These are phyloP conservation scores for Osedax frankpressi DNA, from an alignment of 2,888 invertebrate genomes.

Conservation along the genomic window DNA sequence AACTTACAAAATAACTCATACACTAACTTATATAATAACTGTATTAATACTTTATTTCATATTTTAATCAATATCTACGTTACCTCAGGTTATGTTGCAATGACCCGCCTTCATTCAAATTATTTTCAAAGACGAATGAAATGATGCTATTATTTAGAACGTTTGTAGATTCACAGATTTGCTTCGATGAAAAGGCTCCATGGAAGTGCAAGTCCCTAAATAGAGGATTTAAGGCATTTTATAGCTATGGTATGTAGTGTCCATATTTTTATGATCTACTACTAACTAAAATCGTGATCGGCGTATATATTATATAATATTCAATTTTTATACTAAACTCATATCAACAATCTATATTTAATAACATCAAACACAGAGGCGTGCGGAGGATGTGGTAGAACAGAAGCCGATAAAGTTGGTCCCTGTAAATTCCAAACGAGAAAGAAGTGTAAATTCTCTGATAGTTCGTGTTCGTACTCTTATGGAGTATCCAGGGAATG, in stretches of 20 bases:
- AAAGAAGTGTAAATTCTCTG: not conserved
- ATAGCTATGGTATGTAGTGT: not conserved
- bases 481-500: not conserved
- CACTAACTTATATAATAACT: no score
- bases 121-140: slow-evolving; percentile 30
- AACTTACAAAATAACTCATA: not conserved
- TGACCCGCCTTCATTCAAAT: slow-evolving; percentile 21
- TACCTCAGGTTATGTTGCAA: slow-evolving; percentile 30
- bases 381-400: not conserved
- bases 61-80: not conserved
- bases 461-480: not conserved
- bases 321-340: no score
- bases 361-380: not conserved
- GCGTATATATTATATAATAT: no score
- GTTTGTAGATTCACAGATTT: slow-evolving; percentile 25
- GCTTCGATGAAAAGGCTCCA: slow-evolving; percentile 26
- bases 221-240: slow-evolving; percentile 26
- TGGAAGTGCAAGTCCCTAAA: slow-evolving; percentile 26
- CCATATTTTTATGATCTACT: no score
- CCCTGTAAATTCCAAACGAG: not conserved
- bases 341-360: no score
- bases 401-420: not conserved
- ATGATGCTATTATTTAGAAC: slow-evolving; percentile 32
- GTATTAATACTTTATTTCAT: no score
- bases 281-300: no score